phyloP scores from a whole-genome alignment of 2,888 invertebrate species.

The Unio pictorum region DNA sequence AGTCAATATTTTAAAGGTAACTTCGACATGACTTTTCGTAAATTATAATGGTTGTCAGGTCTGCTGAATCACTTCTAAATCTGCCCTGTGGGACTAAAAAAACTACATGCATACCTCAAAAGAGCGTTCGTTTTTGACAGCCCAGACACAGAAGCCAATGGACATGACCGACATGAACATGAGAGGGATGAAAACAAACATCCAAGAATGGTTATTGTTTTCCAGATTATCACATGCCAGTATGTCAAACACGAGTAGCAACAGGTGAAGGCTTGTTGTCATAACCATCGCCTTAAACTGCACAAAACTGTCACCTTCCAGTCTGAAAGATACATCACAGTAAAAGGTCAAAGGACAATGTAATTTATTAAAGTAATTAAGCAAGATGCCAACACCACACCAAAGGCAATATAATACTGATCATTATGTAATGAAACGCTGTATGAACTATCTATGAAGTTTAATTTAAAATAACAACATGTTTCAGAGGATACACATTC shows the following conservation, averaged over 20 bases:
- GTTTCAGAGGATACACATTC: too few species aligned
- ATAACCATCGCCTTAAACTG: conserved; percentile 99
- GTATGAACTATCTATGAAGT: too few species aligned
- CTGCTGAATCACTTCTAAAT: background rate
- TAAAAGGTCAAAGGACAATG: too few species aligned
- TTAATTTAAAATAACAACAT: too few species aligned
- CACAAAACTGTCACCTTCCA: conserved; percentile 95
- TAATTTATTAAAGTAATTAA: too few species aligned
- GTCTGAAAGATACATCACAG: conserved; percentile 75
- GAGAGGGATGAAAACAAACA: conserved; percentile 87
- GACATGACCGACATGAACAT: conserved; percentile 97
- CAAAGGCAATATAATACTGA: too few species aligned
- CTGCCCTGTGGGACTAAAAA: background rate
- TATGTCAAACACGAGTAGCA: conserved; percentile 95
- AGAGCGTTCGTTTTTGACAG: conserved; percentile 96
- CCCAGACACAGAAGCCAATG: conserved; percentile 97
- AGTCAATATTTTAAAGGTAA: too few species aligned
- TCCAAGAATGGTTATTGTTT: conserved; percentile 78
- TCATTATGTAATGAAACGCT: too few species aligned
- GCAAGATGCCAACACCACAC: too few species aligned
- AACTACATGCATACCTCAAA: conserved; percentile 82
- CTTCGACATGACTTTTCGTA: too few species aligned
- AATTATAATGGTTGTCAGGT: background rate
- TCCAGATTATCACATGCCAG: conserved; percentile 96
- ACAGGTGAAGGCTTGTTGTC: conserved; percentile 92